Evolutionary conservation across 2,797 vertebrate species (phyloP).

Genomic region (Gadopsis marmoratus): DNA sequence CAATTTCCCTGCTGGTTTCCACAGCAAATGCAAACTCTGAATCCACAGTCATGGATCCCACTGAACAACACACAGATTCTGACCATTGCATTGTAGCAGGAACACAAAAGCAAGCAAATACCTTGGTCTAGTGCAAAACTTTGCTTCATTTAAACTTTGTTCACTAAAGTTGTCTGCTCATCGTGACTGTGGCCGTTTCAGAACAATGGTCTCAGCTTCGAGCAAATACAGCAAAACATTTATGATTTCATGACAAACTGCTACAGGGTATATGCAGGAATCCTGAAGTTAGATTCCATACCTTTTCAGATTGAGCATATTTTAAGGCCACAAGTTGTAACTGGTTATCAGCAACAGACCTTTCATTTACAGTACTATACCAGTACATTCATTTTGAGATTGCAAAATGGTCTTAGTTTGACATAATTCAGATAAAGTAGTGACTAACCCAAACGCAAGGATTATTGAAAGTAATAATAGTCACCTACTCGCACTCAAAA

Average conservation of each 20-base stretch:
- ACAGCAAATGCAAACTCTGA: not conserved
- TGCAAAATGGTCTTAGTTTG: too few relatives aligned
- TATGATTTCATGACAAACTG: not conserved
- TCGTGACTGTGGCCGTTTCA: not conserved
- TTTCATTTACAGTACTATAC: too few relatives aligned
- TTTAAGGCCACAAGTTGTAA: too few relatives aligned
- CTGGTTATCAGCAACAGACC: too few relatives aligned
- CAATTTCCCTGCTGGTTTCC: not conserved
- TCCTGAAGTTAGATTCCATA: too few relatives aligned
- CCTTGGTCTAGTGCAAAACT: not conserved
- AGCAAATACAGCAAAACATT: not conserved
- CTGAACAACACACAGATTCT: not conserved
- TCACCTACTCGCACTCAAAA: too few relatives aligned
- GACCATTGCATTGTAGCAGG: not conserved
- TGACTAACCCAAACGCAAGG: too few relatives aligned
- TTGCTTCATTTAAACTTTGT: not conserved
- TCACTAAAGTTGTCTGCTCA: not conserved
- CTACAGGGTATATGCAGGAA: too few relatives aligned
- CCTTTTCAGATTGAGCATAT: too few relatives aligned
- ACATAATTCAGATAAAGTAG: too few relatives aligned
- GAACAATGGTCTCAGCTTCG: not conserved
- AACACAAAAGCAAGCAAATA: not conserved
- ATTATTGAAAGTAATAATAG: too few relatives aligned
- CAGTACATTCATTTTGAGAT: too few relatives aligned
- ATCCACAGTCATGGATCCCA: not conserved